phyloP scores from a whole-genome alignment of 2,888 invertebrate genomes.

The Scaptomyza tumidula region DNA sequence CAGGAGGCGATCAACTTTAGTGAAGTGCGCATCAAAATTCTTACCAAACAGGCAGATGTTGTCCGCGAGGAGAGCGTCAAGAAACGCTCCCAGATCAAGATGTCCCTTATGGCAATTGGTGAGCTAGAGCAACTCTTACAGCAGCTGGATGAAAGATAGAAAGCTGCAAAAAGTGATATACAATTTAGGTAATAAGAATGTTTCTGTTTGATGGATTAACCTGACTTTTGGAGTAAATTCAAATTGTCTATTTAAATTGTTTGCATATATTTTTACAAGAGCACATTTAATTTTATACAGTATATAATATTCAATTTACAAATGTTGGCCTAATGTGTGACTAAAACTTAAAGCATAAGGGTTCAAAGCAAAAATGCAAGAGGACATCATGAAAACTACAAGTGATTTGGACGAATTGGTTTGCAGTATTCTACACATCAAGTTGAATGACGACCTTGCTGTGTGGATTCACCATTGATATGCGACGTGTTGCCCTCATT shows the following conservation, averaged over 20 bases:
- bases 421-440: neutral
- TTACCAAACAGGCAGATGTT: conserved; percentile 87
- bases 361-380: neutral
- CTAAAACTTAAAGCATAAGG: conserved; percentile 1
- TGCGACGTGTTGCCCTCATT: neutral
- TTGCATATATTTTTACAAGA: conserved; percentile 22
- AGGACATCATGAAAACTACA: conserved; percentile 1
- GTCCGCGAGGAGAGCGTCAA: conserved; percentile 88
- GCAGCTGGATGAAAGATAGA: conserved; percentile 1
- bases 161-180: neutral
- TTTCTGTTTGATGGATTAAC: too few species aligned
- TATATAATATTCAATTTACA: conserved; percentile 67
- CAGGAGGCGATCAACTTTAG: conserved; percentile 90
- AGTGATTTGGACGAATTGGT: neutral
- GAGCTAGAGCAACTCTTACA: conserved; percentile 85
- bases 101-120: conserved; percentile 89
- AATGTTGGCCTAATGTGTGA: conserved; percentile 44
- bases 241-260: neutral
- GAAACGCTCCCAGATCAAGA: conserved; percentile 91
- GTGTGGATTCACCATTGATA: neutral
- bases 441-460: neutral
- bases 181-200: neutral
- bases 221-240: too few species aligned
- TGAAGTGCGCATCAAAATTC: conserved; percentile 88
- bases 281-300: conserved; percentile 49